phyloP scores from a whole-genome alignment of 2,888 invertebrate genomes.

The Zaprionus lineosus region DNA sequence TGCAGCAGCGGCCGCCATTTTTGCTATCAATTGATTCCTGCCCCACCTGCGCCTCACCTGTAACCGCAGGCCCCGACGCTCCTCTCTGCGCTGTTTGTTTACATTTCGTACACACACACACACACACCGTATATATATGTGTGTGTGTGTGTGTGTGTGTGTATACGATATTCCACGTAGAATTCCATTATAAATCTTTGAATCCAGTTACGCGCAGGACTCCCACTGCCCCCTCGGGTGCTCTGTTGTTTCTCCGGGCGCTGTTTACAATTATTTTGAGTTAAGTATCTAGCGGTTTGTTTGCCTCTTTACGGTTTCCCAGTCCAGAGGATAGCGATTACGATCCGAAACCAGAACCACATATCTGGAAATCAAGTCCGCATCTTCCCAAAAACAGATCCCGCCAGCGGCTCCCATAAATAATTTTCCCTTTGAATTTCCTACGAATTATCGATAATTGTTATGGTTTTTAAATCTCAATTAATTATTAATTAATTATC shows the following conservation, averaged over 20 bases:
- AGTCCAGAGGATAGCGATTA: too few species aligned
- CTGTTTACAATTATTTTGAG: slow-evolving; percentile 68
- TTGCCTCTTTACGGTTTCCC: too few species aligned
- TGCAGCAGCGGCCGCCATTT: slow-evolving; percentile 52
- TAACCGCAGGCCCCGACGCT: slow-evolving; percentile 36
- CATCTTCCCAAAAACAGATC: too few species aligned
- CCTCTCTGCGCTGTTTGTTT: slow-evolving; percentile 37
- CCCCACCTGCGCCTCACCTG: slow-evolving; percentile 32
- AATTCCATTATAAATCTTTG: slow-evolving; percentile 57
- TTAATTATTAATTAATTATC: slow-evolving; percentile 25
- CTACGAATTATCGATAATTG: slow-evolving; percentile 25
- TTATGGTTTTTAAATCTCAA: slow-evolving; percentile 30
- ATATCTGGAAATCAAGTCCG: too few species aligned
- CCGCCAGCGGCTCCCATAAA: slow-evolving; percentile 30
- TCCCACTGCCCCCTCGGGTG: slow-evolving; percentile 31
- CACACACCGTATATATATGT: not conserved
- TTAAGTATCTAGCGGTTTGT: slow-evolving; percentile 54
- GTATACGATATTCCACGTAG: slow-evolving; percentile 12
- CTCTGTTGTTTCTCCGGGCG: slow-evolving; percentile 37
- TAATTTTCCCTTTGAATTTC: slow-evolving; percentile 30
- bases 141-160: too few species aligned
- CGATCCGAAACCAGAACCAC: slow-evolving; percentile 1
- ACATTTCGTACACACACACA: not conserved
- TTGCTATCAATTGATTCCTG: slow-evolving; percentile 10
- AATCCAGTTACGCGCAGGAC: slow-evolving; percentile 65